These are phyloP conservation scores for Spea bombifrons DNA, from an alignment of 2,113 vertebrate genomes.

Conservation along the genomic window DNA sequence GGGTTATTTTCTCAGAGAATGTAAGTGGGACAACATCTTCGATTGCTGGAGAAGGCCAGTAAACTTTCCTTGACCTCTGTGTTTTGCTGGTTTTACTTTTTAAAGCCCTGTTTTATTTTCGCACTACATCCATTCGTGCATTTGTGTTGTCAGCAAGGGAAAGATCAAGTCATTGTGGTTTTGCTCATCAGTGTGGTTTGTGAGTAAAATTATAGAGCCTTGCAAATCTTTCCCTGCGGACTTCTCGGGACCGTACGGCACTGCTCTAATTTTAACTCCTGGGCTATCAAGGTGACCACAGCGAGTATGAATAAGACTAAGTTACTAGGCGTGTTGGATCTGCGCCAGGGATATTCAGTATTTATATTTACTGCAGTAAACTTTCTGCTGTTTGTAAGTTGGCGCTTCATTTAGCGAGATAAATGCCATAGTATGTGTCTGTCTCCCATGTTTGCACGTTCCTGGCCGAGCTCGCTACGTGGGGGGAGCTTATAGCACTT, in stretches of 20 bases:
- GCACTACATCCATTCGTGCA: neutral
- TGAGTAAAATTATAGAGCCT: constrained; percentile 36
- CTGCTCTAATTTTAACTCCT: constrained; percentile 1
- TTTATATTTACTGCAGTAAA: constrained; percentile 15
- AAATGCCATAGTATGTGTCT: neutral
- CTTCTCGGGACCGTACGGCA: neutral
- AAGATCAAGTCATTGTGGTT: constrained; percentile 29
- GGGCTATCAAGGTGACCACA: constrained; percentile 13
- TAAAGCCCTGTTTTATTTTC: constrained; percentile 24
- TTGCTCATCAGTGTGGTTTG: constrained; percentile 32
- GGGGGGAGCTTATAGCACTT: neutral
- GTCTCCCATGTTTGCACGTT: neutral
- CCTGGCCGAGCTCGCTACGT: neutral
- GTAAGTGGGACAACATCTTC: too few relatives aligned
- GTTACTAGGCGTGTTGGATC: neutral
- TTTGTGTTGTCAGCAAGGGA: constrained; percentile 15
- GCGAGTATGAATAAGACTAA: constrained; percentile 23
- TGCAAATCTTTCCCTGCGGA: constrained; percentile 3
- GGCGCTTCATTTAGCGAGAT: neutral
- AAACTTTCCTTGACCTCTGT: constrained; percentile 15
- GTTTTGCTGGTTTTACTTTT: constrained; percentile 18
- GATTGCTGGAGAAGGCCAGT: neutral
- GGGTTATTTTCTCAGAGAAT: too few relatives aligned
- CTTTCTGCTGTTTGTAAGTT: neutral
- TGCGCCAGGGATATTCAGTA: neutral